Conservation (phyloP, 1,140 invertebrate species). For the Laupala kohalensis region DNA sequence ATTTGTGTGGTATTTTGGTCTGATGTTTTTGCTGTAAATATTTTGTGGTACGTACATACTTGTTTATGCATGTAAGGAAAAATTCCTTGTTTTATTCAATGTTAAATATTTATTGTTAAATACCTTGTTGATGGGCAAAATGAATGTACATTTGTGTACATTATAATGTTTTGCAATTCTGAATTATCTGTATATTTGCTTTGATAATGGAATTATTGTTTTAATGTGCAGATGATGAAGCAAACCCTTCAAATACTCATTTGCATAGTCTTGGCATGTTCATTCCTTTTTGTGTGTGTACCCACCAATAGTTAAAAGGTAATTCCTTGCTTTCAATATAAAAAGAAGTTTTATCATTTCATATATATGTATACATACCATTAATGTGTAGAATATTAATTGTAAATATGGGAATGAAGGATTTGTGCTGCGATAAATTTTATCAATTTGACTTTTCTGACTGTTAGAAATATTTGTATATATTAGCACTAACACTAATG, state of each 20-base stretch:
- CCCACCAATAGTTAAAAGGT: background rate
- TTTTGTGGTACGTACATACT: background rate
- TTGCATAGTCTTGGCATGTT: background rate
- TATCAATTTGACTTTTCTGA: background rate
- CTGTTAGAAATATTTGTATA: background rate
- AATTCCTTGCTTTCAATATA: background rate
- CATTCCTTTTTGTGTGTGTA: background rate
- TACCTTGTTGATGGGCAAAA: slow-evolving; percentile 7
- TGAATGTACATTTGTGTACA: slow-evolving; percentile 8
- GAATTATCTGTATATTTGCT: background rate
- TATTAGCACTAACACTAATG: background rate
- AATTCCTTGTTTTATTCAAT: background rate
- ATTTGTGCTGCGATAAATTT: background rate
- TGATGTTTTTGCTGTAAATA: background rate
- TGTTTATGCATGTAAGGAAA: background rate
- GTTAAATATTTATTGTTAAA: slow-evolving; percentile 2
- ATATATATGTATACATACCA: background rate
- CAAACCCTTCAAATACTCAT: background rate
- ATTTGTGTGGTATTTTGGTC: background rate
- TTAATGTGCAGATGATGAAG: background rate
- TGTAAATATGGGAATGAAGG: background rate
- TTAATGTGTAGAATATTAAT: background rate
- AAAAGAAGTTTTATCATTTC: no score
- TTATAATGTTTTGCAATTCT: slow-evolving; percentile 6
- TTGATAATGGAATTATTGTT: background rate